Evolutionary conservation across 2,797 vertebrate species (phyloP), one percentile per base, ranked within the genome.

Genomic region (Threskiornis aethiopicus): DNA sequence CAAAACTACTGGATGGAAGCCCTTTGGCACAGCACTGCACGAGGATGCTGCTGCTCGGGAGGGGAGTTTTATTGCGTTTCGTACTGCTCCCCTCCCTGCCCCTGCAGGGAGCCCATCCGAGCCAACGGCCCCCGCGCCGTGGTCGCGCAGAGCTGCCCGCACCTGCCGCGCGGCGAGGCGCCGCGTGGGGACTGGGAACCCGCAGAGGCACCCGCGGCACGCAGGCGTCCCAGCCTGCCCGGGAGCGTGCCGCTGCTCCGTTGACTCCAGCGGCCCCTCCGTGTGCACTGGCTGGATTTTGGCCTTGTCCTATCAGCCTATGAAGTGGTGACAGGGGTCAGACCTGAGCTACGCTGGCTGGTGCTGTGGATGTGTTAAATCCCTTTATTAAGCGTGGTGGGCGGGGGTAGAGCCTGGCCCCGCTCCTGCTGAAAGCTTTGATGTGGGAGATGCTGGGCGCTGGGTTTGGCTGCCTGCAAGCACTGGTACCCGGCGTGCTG

Each of bases 161-260:
- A 37, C 55, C 46, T 57, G 2, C 37, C 0, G 0, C 17, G 49
- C 3, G 12, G 13, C 33, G 65, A 11, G 49, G 54, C 15, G 3
- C 35, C 0, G 0, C 18, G 33, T 0, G 0, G 55, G 62, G 47
- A 19, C 3, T 46, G 69, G 62, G 35, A 37, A 14, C 42, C 71
- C 55, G 49, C 2, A 1, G 15, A 20, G 44, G 52, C 35, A 54
- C 15, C 59, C 6, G 1, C 1, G 9, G 66, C 90, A 22, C 7
- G 1, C 19, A 24, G 80, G 25, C 1, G 0, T 13, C 59, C 3
- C 3, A 44, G 47, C 66, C 78, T 54, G 65, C 37, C 52, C 22
- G 5, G 57, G 15, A 19, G 31, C 0, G 2, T 5, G 58, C 64
- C 37, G 31, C 42, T 28, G n/a, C 55, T 7, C 21, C 1, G 0